Percentiles rank a stretch among this genome's conserved stretches.
phyloP scores from a whole-genome alignment of 2,888 invertebrate genomes.

The Xestoiulus laeticollis region DNA sequence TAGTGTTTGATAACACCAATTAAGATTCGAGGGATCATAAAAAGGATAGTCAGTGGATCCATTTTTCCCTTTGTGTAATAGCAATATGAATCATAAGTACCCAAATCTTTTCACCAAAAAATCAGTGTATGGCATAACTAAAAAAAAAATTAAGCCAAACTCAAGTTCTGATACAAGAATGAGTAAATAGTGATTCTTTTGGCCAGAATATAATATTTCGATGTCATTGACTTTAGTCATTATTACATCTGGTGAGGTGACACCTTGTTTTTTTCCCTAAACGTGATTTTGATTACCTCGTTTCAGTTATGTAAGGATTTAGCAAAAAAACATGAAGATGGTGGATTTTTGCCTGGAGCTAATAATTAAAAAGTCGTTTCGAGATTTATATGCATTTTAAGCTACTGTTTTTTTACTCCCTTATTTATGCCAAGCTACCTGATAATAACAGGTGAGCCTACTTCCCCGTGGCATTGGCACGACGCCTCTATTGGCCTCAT shows the following conservation, averaged over 20 bases:
- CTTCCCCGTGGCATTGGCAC: slow-evolving; percentile 32
- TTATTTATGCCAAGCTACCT: not conserved
- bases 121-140: no score
- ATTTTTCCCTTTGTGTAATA: no score
- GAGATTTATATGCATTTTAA: not conserved
- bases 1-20: no score
- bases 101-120: no score
- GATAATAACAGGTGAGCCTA: slow-evolving; percentile 1
- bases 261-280: not conserved
- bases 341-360: not conserved
- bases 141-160: no score
- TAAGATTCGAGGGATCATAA: no score
- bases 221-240: not conserved
- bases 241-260: not conserved
- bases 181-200: no score
- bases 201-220: not conserved
- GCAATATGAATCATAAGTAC: no score
- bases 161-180: no score
- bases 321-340: not conserved
- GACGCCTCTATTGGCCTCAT: not conserved
- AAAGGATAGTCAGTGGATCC: no score
- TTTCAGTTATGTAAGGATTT: not conserved
- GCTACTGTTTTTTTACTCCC: not conserved
- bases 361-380: not conserved
- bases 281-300: not conserved